Evolutionary conservation across 2,797 vertebrate genomes (phyloP), one percentile per base, ranked within the genome.

Genomic region (Nasua narica): DNA sequence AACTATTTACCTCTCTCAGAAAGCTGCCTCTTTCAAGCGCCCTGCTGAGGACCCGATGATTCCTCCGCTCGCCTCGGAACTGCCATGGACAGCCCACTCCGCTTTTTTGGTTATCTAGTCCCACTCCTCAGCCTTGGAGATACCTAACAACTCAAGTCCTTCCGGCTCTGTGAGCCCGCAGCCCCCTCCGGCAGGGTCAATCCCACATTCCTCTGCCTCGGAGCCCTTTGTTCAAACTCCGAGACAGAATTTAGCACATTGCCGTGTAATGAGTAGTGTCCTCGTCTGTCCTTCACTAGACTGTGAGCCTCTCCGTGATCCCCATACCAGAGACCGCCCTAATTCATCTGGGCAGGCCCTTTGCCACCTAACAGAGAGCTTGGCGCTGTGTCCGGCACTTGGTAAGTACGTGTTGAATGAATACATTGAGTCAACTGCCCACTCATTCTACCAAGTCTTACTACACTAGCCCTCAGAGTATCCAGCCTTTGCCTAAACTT

Each of bases 371-470:
- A 72, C 52, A 54, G 94, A 94, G 82, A 96, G 18, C 12, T 46
- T 79, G 46, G 54, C 14, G 9, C 35, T 74, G 9, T 77, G 46
- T 62, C 83, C 43, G 78, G 50, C 54, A 89, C 60, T 95, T 79
- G 18, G 78, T 74, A 89, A 94, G 88, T 65, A 89, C 16, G 86
- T 76, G 69, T 72, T 91, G 77, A 97, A 83, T 94, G 69, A 93
- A 97, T 76, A 84, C 58, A 91, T 56, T 29, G 67, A 77, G 15
- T 93, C 67, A 78, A 76, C 50, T 89, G 90, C 54, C 48, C 58
- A 92, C 12, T 93, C 37, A 52, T 86, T 48, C 83, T 69, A 77
- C 54, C 32, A 70, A 65, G 60, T 79, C 87, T 78, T 86, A 60
- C 52, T 35, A 35, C 11, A 35, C 11, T 76, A 29, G 27, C 29